Base-by-base conservation (phyloP, 2,113 vertebrate species). In the Cariama cristata region DNA sequence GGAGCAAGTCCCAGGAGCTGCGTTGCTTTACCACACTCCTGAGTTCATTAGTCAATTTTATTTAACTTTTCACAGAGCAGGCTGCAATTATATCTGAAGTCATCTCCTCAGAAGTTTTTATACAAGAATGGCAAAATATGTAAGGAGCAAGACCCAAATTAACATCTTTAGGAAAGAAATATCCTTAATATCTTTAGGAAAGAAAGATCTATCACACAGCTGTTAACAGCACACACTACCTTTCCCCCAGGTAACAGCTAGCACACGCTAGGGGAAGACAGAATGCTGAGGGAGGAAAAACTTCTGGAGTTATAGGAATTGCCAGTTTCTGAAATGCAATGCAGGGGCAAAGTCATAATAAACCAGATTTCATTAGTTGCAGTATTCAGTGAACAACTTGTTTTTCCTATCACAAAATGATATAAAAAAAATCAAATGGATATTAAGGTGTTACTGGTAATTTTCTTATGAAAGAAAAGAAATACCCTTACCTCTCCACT, bases 401-500 rank as follows among this genome's bases (percentile, higher is more conserved):
- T 5, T 55, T 50, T 91, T 71, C 20, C 47, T 63, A 17, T 24
- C 22, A 59, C 21, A 64, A 86, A 58, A 56, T 40, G 69, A 56
- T 16, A 72, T 6, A 40, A 55, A 32, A 42, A 71, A 72, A 68
- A n/a, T 5, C 4, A 14, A 94, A 80, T 9, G 11, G 40, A 60
- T 62, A 21, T 84, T 71, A 49, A 67, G 10, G n/a, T 55, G 56
- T 83, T 35, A 33, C 16, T 50, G n/a, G 28, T 14, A 45, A 47
- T 84, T 94, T 76, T 83, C 45, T 62, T 35, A 32, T 4, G 9
- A 66, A 79, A 84, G 49, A 45, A 62, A 88, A 76, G 4, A 66
- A 89, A 79, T 32, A 47, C 7, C 24, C 98, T 99, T 98, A 99
- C 99, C 99, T 98, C 98, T 98, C 99, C 98, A 95, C 98, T 98